Evolutionary conservation across 2,797 vertebrate species (phyloP).

Genomic region (Coregonus sp.): DNA sequence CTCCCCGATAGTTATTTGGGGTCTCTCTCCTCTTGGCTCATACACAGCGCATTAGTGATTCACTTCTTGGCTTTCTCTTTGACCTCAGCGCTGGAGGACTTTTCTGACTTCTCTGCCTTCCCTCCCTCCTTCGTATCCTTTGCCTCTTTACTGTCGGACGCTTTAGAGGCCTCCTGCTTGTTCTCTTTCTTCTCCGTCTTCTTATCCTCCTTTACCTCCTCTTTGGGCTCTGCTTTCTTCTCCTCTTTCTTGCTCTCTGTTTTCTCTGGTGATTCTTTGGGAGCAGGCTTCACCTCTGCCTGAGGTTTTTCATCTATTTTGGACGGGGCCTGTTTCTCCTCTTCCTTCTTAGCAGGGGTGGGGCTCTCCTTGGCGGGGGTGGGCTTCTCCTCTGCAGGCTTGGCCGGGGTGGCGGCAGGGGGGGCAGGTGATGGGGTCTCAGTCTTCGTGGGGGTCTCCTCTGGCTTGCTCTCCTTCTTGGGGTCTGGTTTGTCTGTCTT

Average conservation of each 20-base stretch:
- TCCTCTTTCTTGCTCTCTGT: slow-evolving; percentile 53
- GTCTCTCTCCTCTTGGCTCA: slow-evolving; percentile 40
- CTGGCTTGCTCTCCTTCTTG: slow-evolving; percentile 60
- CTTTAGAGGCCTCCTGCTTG: slow-evolving; percentile 15
- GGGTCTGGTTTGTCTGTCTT: slow-evolving; percentile 54
- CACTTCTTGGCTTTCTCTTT: slow-evolving; percentile 79
- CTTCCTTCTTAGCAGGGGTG: slow-evolving; percentile 64
- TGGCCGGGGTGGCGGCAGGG: slow-evolving; percentile 53
- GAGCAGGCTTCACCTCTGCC: slow-evolving; percentile 35
- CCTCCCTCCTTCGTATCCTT: slow-evolving; percentile 49
- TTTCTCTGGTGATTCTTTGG: slow-evolving; percentile 60
- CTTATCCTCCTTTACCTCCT: slow-evolving; percentile 62
- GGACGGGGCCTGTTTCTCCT: slow-evolving; percentile 56
- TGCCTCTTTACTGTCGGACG: not conserved
- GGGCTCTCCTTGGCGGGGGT: slow-evolving; percentile 52
- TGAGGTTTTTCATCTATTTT: slow-evolving; percentile 32
- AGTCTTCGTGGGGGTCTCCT: slow-evolving; percentile 59
- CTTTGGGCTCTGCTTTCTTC: slow-evolving; percentile 34
- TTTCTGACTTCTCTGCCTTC: slow-evolving; percentile 57
- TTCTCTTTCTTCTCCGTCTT: slow-evolving; percentile 57
- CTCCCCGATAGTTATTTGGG: slow-evolving; percentile 58
- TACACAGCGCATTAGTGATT: slow-evolving; percentile 38
- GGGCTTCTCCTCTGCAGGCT: slow-evolving; percentile 64
- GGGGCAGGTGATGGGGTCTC: slow-evolving; percentile 56
- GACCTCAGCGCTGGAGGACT: slow-evolving; percentile 79